Evolutionary conservation across 2,113 vertebrate genomes (phyloP).

Genomic region (Hippocampus abdominalis): DNA sequence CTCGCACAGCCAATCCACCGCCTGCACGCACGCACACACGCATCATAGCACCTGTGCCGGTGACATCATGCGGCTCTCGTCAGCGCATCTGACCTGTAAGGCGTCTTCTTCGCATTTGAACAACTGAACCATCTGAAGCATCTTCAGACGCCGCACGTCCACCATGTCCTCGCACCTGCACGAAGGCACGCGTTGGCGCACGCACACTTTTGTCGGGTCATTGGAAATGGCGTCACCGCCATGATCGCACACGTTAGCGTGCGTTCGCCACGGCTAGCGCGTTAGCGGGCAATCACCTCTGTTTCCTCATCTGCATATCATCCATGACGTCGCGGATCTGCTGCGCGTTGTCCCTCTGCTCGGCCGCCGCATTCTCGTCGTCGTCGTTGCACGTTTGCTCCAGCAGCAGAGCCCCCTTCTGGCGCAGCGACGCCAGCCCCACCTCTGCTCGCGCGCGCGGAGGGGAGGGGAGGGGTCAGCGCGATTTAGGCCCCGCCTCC

Average conservation of each 20-base stretch:
- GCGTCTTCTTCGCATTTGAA: conserved; percentile 99
- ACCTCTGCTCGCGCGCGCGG: conserved; percentile 63
- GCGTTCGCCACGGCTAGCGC: too few species aligned
- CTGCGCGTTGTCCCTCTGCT: conserved; percentile 91
- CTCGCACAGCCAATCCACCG: conserved; percentile 94
- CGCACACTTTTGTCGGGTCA: not conserved
- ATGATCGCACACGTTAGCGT: too few species aligned
- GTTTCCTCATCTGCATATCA: conserved; percentile 97
- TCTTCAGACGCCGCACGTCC: conserved; percentile 86
- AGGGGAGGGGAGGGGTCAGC: not conserved
- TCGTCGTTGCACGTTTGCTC: conserved; percentile 89
- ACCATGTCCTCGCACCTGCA: conserved; percentile 76
- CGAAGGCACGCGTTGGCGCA: conserved; percentile 4
- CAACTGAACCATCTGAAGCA: conserved; percentile 98
- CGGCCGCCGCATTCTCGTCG: conserved; percentile 83
- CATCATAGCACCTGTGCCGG: not conserved
- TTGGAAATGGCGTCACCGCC: too few species aligned
- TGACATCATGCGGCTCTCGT: too few species aligned
- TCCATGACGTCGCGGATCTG: conserved; percentile 96
- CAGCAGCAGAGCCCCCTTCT: conserved; percentile 88
- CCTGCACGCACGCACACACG: conserved; percentile 61
- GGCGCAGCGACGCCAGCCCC: conserved; percentile 81
- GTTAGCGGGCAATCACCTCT: conserved; percentile 73
- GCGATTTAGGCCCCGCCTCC: not conserved
- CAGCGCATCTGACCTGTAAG: conserved; percentile 49